Base-by-base conservation (phyloP, 2,888 invertebrate species). In the Melanchra persicariae region DNA sequence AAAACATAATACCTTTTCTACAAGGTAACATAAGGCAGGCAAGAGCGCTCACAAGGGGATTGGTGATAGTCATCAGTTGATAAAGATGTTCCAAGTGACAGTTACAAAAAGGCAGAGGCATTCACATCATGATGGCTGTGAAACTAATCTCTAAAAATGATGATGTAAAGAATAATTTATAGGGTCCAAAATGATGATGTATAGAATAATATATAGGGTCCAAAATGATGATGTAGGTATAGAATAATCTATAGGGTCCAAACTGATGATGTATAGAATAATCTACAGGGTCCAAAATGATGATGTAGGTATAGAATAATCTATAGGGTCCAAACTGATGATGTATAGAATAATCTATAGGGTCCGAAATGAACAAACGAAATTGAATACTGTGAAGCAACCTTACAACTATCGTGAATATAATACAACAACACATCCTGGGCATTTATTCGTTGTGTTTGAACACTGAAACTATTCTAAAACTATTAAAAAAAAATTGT, bases 381-480 rank as follows among this genome's bases (percentile, higher is more conserved):
- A 85, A 88, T 79, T 74, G 86, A 91, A 94, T 93, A 93, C 92
- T 93, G 93, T 87, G 89, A 91, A 91, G 89, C 90, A 87, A 92
- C 88, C 90, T 89, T 92, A 92, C 45, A 87, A 73, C 89, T 91
- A 92, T 85, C 88, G 86, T 87, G 88, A 90, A 91, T 91, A 91
- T 90, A 88, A 91, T 91, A 92, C 89, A 92, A 77, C 88, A 90
- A 91, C 87, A 90, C 87, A 85, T 88, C 81, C 85, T 70, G 89
- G 89, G 89, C 83, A 83, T 85, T 84, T 88, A 88, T 92, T 94
- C 93, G 93, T 95, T 94, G 93, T 92, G 90, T 92, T 92, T 90
- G 91, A 93, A 92, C 90, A 91, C 89, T 90, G 87, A 83, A 86
- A 80, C 85, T 87, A 87, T 71, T 70, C 86, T 90, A 89, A 82